Evolutionary conservation across 2,797 vertebrate genomes (phyloP).

Genomic region (Malacoraja senta): DNA sequence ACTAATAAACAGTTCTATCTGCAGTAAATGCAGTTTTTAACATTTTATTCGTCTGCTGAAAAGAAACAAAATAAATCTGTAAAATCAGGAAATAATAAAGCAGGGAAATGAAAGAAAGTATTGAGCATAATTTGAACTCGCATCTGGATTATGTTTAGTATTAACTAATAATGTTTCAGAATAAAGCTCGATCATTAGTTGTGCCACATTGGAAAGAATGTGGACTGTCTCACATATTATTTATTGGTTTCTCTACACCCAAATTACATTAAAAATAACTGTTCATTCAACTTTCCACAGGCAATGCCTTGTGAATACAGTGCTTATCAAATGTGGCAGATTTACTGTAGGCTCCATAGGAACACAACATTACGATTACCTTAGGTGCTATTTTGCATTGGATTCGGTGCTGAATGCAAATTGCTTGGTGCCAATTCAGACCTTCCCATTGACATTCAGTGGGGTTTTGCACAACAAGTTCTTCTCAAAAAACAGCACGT

Average conservation of each 20-base stretch:
- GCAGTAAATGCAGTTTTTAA: neutral
- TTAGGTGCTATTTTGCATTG: neutral
- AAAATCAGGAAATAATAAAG: conserved; percentile 33
- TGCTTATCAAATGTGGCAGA: neutral
- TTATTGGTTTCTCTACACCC: conserved; percentile 34
- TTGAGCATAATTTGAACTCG: conserved; percentile 28
- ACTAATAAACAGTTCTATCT: conserved; percentile 27
- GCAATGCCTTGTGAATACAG: conserved; percentile 33
- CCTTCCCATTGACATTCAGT: neutral
- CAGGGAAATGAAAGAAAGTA: conserved; percentile 18
- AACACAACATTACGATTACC: neutral
- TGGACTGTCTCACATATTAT: neutral
- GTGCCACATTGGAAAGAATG: conserved; percentile 26
- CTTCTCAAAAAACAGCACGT: no score
- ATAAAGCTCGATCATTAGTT: neutral
- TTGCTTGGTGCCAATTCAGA: neutral
- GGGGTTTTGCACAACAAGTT: no score
- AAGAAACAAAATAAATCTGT: conserved; percentile 30
- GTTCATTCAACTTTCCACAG: conserved; percentile 33
- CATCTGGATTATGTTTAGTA: conserved; percentile 31
- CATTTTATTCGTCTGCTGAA: conserved; percentile 19
- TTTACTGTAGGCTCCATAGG: neutral
- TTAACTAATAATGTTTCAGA: conserved; percentile 34
- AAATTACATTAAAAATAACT: conserved; percentile 8
- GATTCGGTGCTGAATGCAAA: neutral